phyloP scores from a whole-genome alignment of 2,888 invertebrate species.

The Thereva unica region DNA sequence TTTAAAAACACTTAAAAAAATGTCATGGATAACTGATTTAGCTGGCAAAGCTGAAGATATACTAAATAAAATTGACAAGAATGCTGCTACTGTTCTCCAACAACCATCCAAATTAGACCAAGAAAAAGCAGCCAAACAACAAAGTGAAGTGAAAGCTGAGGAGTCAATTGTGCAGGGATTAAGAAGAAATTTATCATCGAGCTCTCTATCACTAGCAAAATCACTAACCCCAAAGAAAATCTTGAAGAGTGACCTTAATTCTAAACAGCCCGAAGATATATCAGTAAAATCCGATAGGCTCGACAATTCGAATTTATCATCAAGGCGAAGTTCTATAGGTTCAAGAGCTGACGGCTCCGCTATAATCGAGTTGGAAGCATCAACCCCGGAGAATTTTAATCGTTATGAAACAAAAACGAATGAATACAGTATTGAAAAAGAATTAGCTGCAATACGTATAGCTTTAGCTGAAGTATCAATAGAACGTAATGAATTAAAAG shows the following conservation, averaged over 20 bases:
- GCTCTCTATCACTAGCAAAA: slow-evolving; percentile 48
- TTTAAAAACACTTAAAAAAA: slow-evolving; percentile 51
- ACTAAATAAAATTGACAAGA: slow-evolving; percentile 74
- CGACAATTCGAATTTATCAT: slow-evolving; percentile 38
- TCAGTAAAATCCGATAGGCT: slow-evolving; percentile 45
- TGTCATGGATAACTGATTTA: slow-evolving; percentile 76
- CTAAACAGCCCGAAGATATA: slow-evolving; percentile 17
- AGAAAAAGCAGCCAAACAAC: slow-evolving; percentile 44
- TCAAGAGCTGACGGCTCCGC: slow-evolving; percentile 37
- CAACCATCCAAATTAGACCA: slow-evolving; percentile 53
- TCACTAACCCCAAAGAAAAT: slow-evolving; percentile 48
- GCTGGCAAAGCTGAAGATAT: slow-evolving; percentile 77
- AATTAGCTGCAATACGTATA: slow-evolving; percentile 53
- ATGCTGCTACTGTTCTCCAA: slow-evolving; percentile 69
- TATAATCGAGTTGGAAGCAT: background rate
- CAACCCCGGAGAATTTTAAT: background rate
- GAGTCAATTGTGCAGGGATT: slow-evolving; percentile 38
- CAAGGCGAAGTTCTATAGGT: slow-evolving; percentile 46
- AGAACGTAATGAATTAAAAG: slow-evolving; percentile 52
- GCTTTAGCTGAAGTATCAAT: slow-evolving; percentile 50
- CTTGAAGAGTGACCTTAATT: slow-evolving; percentile 24
- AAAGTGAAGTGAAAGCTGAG: slow-evolving; percentile 46
- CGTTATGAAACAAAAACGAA: background rate
- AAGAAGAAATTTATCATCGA: slow-evolving; percentile 47
- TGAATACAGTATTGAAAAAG: slow-evolving; percentile 42